phyloP scores from a whole-genome alignment of 2,797 vertebrate genomes.

The Sebastes umbrosus region DNA sequence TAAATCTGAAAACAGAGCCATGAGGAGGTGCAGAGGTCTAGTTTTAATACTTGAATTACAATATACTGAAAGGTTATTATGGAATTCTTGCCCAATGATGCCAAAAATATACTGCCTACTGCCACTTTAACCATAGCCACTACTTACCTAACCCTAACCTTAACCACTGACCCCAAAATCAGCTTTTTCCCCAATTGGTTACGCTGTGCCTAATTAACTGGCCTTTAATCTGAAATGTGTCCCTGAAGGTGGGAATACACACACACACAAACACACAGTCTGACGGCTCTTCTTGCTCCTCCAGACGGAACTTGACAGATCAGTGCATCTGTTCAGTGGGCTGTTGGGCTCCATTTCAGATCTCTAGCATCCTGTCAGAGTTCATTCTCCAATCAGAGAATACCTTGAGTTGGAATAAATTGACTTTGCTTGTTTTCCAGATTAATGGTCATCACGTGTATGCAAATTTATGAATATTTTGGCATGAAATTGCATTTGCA shows the following conservation, averaged over 20 bases:
- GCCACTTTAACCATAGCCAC: background rate
- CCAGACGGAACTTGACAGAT: constrained; percentile 32
- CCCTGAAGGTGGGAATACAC: background rate
- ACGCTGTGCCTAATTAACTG: no score
- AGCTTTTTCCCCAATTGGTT: no score
- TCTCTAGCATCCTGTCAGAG: constrained; percentile 4
- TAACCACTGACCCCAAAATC: no score
- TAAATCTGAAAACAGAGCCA: no score
- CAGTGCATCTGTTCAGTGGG: constrained; percentile 25
- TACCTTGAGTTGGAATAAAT: background rate
- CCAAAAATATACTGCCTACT: no score
- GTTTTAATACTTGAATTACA: no score
- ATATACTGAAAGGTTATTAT: no score
- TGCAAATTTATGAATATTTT: background rate
- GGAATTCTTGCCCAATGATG: no score
- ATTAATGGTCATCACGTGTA: background rate
- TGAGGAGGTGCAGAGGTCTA: no score
- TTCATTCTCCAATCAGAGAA: background rate
- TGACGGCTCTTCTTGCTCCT: constrained; percentile 51
- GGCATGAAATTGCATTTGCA: background rate
- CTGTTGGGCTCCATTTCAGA: constrained; percentile 34
- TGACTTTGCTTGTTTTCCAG: background rate
- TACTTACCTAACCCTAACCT: no score
- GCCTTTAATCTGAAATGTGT: no score
- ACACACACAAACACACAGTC: background rate